Evolutionary conservation across 2,797 vertebrate species (phyloP).

Genomic region (Okamejei kenojei): DNA sequence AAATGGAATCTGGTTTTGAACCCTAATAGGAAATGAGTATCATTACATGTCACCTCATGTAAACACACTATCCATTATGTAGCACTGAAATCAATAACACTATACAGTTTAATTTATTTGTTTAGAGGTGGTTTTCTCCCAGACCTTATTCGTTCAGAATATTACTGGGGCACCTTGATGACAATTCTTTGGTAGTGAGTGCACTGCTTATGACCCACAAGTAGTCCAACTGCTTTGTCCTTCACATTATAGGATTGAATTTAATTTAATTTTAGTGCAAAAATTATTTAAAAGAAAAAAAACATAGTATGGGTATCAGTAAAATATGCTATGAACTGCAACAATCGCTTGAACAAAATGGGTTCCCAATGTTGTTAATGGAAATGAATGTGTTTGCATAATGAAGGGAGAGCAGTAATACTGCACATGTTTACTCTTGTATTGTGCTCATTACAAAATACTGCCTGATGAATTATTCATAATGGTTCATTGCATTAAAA

Average conservation of each 20-base stretch:
- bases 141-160: not conserved
- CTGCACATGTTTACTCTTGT: not conserved
- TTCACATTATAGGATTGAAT: not conserved
- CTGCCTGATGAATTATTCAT: not conserved
- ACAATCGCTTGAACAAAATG: not conserved
- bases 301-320: not conserved
- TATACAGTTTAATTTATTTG: not conserved
- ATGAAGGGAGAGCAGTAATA: not conserved
- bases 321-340: not conserved
- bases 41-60: too few species aligned
- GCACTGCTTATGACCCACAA: not conserved
- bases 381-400: not conserved
- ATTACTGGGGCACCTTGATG: not conserved
- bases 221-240: not conserved
- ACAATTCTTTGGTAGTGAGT: not conserved
- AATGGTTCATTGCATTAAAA: not conserved
- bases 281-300: not conserved
- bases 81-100: too few species aligned
- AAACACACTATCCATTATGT: too few species aligned
- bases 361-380: not conserved
- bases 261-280: not conserved
- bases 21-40: too few species aligned
- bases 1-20: not conserved
- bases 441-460: not conserved
- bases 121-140: not conserved